phyloP scores from a whole-genome alignment of 2,888 invertebrate genomes.

The Hyalella azteca region DNA sequence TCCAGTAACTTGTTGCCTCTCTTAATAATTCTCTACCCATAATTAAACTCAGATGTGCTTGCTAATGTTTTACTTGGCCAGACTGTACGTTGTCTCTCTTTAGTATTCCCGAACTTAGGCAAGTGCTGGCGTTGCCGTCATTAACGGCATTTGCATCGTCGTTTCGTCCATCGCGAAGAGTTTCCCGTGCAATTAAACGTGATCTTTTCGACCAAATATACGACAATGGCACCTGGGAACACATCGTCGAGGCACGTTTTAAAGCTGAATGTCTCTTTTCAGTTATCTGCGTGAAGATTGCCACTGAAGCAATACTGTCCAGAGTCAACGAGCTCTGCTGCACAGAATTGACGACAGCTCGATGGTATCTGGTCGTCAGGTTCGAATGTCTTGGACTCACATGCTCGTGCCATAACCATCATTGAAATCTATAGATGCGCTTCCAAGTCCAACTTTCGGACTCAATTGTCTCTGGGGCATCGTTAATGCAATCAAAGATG shows the following conservation, averaged over 20 bases:
- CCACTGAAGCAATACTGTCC: slow-evolving; percentile 8
- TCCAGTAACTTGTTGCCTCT: too few species aligned
- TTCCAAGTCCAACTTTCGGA: slow-evolving; percentile 32
- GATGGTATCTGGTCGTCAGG: slow-evolving; percentile 3
- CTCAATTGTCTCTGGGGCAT: slow-evolving; percentile 31
- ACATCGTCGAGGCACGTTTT: slow-evolving; percentile 14
- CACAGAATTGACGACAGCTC: background rate
- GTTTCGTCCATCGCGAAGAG: background rate
- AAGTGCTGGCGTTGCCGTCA: too few species aligned
- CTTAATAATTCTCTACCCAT: too few species aligned
- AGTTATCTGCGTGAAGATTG: slow-evolving; percentile 20
- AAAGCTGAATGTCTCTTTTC: slow-evolving; percentile 33
- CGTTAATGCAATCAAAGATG: slow-evolving; percentile 37
- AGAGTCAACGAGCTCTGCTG: slow-evolving; percentile 10
- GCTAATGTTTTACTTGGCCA: too few species aligned
- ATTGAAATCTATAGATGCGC: slow-evolving; percentile 36
- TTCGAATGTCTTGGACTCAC: slow-evolving; percentile 1
- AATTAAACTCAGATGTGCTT: too few species aligned
- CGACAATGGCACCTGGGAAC: background rate
- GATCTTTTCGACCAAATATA: slow-evolving; percentile 7
- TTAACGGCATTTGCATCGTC: background rate
- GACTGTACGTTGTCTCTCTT: too few species aligned
- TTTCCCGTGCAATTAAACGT: slow-evolving; percentile 1
- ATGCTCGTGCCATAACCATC: slow-evolving; percentile 36
- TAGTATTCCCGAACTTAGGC: too few species aligned